Conservation (phyloP, 1,140 invertebrate species). For the Neuroterus valhalla region DNA sequence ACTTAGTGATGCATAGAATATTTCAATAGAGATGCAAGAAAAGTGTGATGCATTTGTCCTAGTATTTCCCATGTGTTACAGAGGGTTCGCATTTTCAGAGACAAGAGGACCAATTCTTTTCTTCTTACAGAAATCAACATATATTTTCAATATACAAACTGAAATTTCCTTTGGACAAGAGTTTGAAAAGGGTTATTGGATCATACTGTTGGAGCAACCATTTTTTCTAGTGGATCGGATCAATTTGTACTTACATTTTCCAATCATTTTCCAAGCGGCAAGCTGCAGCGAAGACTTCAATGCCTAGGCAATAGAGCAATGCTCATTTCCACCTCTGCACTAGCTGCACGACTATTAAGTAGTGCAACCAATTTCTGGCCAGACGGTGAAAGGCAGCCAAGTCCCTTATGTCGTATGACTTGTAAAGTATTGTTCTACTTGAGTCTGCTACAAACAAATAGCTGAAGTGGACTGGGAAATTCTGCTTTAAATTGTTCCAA, state of each 20-base stretch:
- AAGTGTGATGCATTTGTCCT: constrained; percentile 26
- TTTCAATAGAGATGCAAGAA: constrained; percentile 41
- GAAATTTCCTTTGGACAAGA: not conserved
- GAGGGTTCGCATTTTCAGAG: not conserved
- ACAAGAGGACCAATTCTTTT: not conserved
- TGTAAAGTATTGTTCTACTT: constrained; percentile 14
- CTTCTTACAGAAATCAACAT: constrained; percentile 5
- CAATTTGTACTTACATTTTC: no score
- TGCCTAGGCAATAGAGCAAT: no score
- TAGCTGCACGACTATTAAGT: constrained; percentile 50
- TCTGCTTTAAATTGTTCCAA: no score
- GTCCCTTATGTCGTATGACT: constrained; percentile 12
- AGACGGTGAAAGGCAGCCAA: constrained; percentile 50
- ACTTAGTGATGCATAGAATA: constrained; percentile 47
- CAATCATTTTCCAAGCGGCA: no score
- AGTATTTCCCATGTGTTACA: constrained; percentile 44
- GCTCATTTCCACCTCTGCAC: not conserved
- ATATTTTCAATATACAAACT: not conserved
- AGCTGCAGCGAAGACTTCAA: no score
- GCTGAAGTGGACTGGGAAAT: not conserved
- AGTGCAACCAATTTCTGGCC: constrained; percentile 64
- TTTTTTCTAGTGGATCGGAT: not conserved
- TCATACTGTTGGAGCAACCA: not conserved
- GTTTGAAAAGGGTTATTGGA: not conserved
- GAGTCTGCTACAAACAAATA: not conserved